Percentiles rank a stretch among this genome's conserved stretches.
Evolutionary conservation across 1,140 invertebrate genomes (phyloP).

Genomic region (Drosophila oshimai): DNA sequence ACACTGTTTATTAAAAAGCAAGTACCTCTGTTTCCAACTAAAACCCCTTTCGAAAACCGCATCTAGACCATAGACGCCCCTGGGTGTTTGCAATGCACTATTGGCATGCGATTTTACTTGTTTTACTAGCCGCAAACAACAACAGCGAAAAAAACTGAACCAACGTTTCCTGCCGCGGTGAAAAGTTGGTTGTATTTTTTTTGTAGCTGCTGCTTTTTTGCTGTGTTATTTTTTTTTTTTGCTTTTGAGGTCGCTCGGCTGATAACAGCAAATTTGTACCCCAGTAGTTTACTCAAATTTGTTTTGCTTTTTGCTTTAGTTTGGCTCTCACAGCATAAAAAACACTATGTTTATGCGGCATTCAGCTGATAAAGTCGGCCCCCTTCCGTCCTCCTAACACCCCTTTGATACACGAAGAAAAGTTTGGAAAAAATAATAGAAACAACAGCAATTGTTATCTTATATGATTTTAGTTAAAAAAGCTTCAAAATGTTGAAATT

Average conservation of each 20-base stretch:
- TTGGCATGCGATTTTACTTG: slow-evolving; percentile 79
- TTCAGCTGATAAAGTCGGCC: slow-evolving; percentile 23
- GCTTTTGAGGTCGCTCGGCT: slow-evolving; percentile 67
- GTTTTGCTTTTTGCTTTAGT: slow-evolving; percentile 20
- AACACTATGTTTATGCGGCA: slow-evolving; percentile 14
- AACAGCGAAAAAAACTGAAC: slow-evolving; percentile 19
- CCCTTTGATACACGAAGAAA: slow-evolving; percentile 8
- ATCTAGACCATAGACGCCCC: slow-evolving; percentile 18
- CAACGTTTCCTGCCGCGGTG: slow-evolving; percentile 67
- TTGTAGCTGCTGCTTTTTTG: slow-evolving; percentile 13
- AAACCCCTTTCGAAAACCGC: slow-evolving; percentile 7
- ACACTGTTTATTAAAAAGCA: slow-evolving; percentile 13
- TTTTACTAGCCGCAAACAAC: slow-evolving; percentile 58
- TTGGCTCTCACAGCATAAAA: slow-evolving; percentile 30
- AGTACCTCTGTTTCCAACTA: slow-evolving; percentile 7
- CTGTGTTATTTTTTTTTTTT: slow-evolving; percentile 48
- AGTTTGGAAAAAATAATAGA: neutral
- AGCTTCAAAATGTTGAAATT: neutral
- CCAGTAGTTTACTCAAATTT: slow-evolving; percentile 19
- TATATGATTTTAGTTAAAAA: neutral
- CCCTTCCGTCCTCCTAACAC: slow-evolving; percentile 2
- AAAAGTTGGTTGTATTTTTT: slow-evolving; percentile 37
- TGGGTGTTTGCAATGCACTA: slow-evolving; percentile 58
- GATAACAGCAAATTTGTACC: slow-evolving; percentile 50
- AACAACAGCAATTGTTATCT: slow-evolving; percentile 2